Evolutionary conservation across 2,888 invertebrate genomes (phyloP).

Genomic region (Scaptomyza polygonia): DNA sequence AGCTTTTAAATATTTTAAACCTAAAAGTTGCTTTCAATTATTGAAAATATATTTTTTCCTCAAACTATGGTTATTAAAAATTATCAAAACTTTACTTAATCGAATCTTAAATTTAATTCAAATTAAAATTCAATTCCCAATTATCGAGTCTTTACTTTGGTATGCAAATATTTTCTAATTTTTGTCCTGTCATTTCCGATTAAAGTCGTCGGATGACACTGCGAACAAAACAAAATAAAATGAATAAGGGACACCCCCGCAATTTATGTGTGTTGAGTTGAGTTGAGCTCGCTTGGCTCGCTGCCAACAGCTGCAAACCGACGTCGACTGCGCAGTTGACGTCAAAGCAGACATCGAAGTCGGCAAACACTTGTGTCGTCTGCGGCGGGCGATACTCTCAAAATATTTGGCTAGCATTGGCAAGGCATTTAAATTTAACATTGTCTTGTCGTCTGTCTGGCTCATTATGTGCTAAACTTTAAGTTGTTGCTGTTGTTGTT

Average conservation of each 20-base stretch:
- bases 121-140: neutral
- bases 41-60: too few relatives aligned
- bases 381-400: conserved; percentile 4
- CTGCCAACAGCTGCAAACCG: conserved; percentile 42
- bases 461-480: conserved; percentile 24
- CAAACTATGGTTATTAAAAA: too few relatives aligned
- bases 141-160: neutral
- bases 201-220: conserved; percentile 30
- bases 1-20: too few relatives aligned
- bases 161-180: neutral
- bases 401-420: conserved; percentile 30
- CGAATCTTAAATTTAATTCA: neutral
- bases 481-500: neutral
- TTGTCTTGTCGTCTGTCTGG: conserved; percentile 9
- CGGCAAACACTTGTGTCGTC: conserved; percentile 47
- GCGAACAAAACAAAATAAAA: neutral
- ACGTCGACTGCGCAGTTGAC: neutral
- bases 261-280: conserved; percentile 31
- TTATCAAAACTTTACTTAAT: too few relatives aligned
- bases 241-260: conserved; percentile 43
- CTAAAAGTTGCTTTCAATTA: too few relatives aligned
- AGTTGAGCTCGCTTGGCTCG: conserved; percentile 53
- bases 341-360: neutral
- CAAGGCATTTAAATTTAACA: conserved; percentile 22
- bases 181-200: conserved; percentile 61